phyloP scores from a whole-genome alignment of 37 sponge, comb jelly and placozoan species.

The Chondrilla cf. caribensis region DNA sequence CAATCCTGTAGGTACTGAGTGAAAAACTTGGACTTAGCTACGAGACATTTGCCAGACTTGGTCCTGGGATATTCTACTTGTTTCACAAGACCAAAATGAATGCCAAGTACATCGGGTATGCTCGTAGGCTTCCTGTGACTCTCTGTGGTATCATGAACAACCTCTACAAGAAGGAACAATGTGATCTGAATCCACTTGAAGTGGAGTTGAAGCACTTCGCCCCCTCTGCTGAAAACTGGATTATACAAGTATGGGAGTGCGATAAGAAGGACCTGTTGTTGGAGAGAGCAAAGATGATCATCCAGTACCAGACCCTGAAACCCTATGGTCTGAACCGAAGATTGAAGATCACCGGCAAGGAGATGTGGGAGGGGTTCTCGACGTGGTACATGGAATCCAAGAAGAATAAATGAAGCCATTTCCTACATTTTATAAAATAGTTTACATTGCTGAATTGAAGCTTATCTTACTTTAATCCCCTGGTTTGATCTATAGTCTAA shows the following conservation, averaged over 20 bases:
- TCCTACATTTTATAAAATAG: too few species aligned
- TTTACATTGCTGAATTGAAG: too few species aligned
- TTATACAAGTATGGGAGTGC: neutral
- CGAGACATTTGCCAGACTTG: neutral
- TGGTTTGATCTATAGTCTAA: too few species aligned
- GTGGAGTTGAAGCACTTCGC: constrained; percentile 22
- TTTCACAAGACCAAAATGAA: constrained; percentile 1
- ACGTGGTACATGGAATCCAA: too few species aligned
- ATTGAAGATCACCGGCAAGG: neutral
- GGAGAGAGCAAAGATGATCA: constrained; percentile 10
- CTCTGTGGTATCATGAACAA: constrained; percentile 4
- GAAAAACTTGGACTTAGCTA: neutral
- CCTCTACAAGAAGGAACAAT: constrained; percentile 16
- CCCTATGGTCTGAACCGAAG: neutral
- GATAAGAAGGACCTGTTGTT: neutral
- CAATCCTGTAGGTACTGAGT: too few species aligned
- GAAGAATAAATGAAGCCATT: too few species aligned
- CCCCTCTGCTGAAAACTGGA: constrained; percentile 1
- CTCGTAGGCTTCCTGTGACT: neutral
- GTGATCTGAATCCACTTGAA: neutral
- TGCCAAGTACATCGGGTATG: neutral
- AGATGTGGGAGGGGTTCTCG: neutral
- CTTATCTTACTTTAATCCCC: too few species aligned
- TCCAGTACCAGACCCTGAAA: neutral
- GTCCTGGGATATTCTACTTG: neutral